Conservation (phyloP, 2,113 vertebrate species). For the Pangasianodon hypophthalmus region DNA sequence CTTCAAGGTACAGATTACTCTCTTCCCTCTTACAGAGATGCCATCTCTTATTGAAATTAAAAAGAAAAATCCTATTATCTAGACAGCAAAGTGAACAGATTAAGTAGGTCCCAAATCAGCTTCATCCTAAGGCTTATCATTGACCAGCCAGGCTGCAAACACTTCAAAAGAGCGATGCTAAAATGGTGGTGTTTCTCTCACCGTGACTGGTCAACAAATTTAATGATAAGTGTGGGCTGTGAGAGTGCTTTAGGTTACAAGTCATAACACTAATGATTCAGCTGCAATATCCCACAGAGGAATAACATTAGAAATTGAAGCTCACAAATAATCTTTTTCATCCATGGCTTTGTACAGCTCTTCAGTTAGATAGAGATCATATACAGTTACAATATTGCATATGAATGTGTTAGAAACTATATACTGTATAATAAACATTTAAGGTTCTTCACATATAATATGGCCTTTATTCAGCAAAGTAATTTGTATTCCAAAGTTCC, state of each 20-base stretch:
- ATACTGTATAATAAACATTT: not conserved
- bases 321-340: not conserved
- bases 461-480: not conserved
- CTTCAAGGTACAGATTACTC: slow-evolving; percentile 46
- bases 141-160: slow-evolving; percentile 15
- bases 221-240: not conserved
- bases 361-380: not conserved
- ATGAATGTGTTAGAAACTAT: not conserved
- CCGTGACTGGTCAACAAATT: slow-evolving; percentile 9
- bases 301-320: not conserved
- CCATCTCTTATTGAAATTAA: slow-evolving; percentile 24
- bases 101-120: slow-evolving; percentile 12
- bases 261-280: not conserved
- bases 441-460: not conserved
- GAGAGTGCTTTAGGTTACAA: not conserved
- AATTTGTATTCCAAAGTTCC: not conserved
- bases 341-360: not conserved
- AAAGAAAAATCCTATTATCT: slow-evolving; percentile 32
- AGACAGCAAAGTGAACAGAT: slow-evolving; percentile 18
- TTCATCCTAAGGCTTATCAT: slow-evolving; percentile 18
- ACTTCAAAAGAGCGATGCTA: not conserved
- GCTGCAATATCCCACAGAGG: not conserved
- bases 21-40: slow-evolving; percentile 37
- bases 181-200: not conserved
- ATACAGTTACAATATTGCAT: not conserved